These are phyloP conservation scores for Melanargia galathea DNA, from an alignment of 2,888 invertebrate genomes.

Conservation along the genomic window DNA sequence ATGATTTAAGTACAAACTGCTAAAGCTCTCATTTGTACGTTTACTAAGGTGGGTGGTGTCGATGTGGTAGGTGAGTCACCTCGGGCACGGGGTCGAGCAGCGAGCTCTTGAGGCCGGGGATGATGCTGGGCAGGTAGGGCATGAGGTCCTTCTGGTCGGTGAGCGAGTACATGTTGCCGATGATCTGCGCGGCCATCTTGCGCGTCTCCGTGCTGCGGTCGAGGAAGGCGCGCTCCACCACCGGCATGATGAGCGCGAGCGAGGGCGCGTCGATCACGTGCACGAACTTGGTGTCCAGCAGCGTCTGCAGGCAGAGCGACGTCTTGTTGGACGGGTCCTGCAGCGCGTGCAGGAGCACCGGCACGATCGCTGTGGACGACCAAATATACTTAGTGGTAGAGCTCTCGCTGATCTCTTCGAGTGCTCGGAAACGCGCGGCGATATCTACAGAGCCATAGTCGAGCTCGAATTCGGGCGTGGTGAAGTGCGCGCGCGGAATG, in stretches of 20 bases:
- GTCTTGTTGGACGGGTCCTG: slow-evolving; percentile 99
- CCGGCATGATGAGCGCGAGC: slow-evolving; percentile 99
- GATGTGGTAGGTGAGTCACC: slow-evolving; percentile 60
- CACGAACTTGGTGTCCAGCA: slow-evolving; percentile 98
- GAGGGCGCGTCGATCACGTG: slow-evolving; percentile 99
- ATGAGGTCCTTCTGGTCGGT: slow-evolving; percentile 99
- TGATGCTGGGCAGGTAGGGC: slow-evolving; percentile 97
- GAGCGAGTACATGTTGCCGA: slow-evolving; percentile 99
- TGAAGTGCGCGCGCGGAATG: no score
- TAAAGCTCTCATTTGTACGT: no score
- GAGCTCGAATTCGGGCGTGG: no score
- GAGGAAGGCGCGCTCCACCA: slow-evolving; percentile 98
- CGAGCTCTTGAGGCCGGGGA: slow-evolving; percentile 97
- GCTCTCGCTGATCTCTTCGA: no score
- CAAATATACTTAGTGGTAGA: no score
- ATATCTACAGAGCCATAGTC: no score
- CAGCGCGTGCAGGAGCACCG: slow-evolving; percentile 92
- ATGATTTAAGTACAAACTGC: no score
- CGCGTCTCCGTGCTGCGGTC: slow-evolving; percentile 98
- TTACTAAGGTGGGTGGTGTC: no score
- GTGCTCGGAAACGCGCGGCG: no score
- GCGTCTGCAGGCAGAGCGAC: slow-evolving; percentile 94
- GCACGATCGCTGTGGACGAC: slow-evolving; percentile 86
- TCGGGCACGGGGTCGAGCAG: slow-evolving; percentile 99
- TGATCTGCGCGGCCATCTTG: slow-evolving; percentile 99